Base-by-base conservation (phyloP, 2,113 vertebrate genomes). In the Clinocottus analis region DNA sequence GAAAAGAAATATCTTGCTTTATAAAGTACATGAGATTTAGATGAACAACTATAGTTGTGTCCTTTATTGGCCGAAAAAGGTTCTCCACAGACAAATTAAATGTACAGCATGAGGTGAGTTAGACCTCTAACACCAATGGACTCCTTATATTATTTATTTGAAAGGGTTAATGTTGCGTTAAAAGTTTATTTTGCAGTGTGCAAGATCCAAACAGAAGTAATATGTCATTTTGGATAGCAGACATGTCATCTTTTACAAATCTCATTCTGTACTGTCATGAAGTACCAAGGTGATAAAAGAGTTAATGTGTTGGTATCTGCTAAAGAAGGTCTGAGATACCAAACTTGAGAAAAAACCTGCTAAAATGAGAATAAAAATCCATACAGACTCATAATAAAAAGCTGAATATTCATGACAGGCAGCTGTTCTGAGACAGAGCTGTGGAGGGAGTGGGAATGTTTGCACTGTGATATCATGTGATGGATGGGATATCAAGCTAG, bases 401-500 rank as follows among this genome's bases (percentile, higher is more conserved):
- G 41, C n/a, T 68, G 39, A 70, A 61, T 61, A 41, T 67, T 59
- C 17, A 25, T 33, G 59, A 53, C 21, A 55, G 7, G 9, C 74
- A n/a, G 59, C 10, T 8, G 10, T 12, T 27, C 16, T 23, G 6
- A 71, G 25, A 65, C 25, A 17, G 7, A 60, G 72, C 72, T 58
- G 11, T 1, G 2, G 27, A 74, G 23, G 74, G 35, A 37, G 13
- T 13, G 41, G 72, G 35, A 35, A n/a, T 80, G 81, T 89, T 77
- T 85, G 72, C 63, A 71, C 29, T 83, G 31, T 67, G 49, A 10
- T 29, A 49, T 71, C 47, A 45, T 43, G 35, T n/a, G 60, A 12
- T 60, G 27, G 47, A 77, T 63, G 11, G 75, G 35, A 77, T 70
- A 49, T 74, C 21, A 74, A 77, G 62, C 25, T 64, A 77, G 62